Percentiles rank a stretch among this genome's conserved stretches.
Conservation (phyloP, 2,797 vertebrate species). For the Podargus strigoides region DNA sequence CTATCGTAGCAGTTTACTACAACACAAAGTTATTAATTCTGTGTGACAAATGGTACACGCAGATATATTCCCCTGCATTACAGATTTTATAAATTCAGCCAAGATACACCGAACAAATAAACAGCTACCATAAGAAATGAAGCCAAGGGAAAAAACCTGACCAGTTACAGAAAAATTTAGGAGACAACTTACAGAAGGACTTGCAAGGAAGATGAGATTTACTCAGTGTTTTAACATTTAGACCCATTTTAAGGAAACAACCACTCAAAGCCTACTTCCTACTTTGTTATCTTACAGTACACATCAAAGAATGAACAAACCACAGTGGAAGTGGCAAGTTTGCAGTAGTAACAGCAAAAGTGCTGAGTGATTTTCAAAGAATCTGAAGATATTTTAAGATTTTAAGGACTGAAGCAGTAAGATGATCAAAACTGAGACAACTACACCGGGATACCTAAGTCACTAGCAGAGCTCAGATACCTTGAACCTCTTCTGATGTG, state of each 20-base stretch:
- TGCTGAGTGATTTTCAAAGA: background rate
- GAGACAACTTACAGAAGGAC: background rate
- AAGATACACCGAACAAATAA: background rate
- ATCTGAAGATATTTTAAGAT: background rate
- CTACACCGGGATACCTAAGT: accelerated
- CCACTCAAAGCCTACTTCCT: background rate
- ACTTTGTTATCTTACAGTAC: background rate
- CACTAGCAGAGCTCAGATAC: background rate
- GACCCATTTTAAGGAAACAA: background rate
- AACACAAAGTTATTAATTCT: background rate
- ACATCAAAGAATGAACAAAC: background rate
- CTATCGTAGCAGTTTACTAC: background rate
- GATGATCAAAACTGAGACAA: background rate
- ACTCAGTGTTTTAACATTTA: background rate
- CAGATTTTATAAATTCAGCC: background rate
- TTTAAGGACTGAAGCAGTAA: background rate
- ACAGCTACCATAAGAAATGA: background rate
- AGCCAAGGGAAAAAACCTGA: background rate
- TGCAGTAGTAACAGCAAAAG: background rate
- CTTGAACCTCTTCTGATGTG: background rate
- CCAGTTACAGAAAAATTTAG: background rate
- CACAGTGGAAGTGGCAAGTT: background rate
- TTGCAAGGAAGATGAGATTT: background rate
- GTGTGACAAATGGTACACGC: background rate
- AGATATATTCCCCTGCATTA: accelerated